Evolutionary conservation across 2,113 vertebrate genomes (phyloP), one percentile per base, ranked within the genome.

Genomic region (Chroicocephalus ridibundus): DNA sequence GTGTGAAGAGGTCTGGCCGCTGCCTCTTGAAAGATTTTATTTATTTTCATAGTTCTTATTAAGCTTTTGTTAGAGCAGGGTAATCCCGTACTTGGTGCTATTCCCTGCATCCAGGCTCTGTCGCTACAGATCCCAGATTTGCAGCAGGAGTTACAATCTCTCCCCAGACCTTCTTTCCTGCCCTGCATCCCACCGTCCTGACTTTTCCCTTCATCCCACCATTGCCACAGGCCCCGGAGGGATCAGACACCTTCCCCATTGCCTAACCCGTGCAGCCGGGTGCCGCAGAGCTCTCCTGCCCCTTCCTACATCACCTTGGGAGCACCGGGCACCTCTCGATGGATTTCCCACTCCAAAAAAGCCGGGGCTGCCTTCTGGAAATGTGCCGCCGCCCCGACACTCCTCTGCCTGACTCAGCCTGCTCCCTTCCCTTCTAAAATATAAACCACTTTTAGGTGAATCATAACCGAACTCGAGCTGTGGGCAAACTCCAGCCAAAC

Each of bases 201-300:
- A 76, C n/a, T 82, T 79, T 61, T 61, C 49, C 57, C 61, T 54
- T 84, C 5, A 1, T 27, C 62, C 77, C 34, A 3, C 5, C 1
- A 0, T 22, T 64, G n/a, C 83, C 54, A 32, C 5, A 2, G 85
- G 18, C 17, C 60, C 17, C 0, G 76, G 38, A 49, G 46, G 86
- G 40, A 22, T 62, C 62, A 42, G 36, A 5, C 24, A 2, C 5
- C 0, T 46, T 77, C 38, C 62, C 46, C 1, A 3, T 26, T 61
- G 25, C 58, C 34, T 8, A 6, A 49, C 11, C 49, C 3, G 0
- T 2, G 1, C 42, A 1, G 40, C 0, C 2, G 8, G 47, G 13
- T 42, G 61, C 42, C 3, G 3, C 84, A 26, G 54, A 68, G 57
- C 46, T 47, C 65, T 62, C 29, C 62, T 44, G 60, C 34, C n/a